Base-by-base conservation (phyloP, 53 echinoderm and acorn worm genomes). In the Echinometra lucunter region DNA sequence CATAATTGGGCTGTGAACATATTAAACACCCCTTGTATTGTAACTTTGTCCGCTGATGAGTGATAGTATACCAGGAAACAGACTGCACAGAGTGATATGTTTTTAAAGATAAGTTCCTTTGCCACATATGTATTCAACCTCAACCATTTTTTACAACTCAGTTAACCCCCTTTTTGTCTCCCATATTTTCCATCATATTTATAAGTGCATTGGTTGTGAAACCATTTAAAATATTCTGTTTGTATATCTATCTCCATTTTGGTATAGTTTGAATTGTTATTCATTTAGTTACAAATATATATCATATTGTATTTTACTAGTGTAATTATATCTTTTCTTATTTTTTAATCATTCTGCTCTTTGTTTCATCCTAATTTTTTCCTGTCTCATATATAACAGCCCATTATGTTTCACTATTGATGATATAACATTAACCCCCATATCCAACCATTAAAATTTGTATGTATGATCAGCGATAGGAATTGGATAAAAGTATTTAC, bases 261-360 rank as follows among this genome's bases (percentile, higher is more conserved):
- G 27, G 47, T 85, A 19, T 82, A 44, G 82, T 82, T 82, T 81
- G 34, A n/a, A 35, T 45, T 85, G 30, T 85, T 85, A 49, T 85
- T 40, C 21, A 82, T 82, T 28, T 28, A 85, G 38, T 78, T 78
- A 40, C 53, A 53, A 53, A 53, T 53, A 11, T 53, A 4, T 53
- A 11, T 9, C 13, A 13, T 53, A 53, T 53, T 70, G 30, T 70
- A 70, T 10, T 70, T 70, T 70, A 1, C 34, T 34, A 32, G 27
- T 32, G 34, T 70, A 8, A 32, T 28, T 72, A 34, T 72, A 70
- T 10, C 34, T 70, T 70, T 0, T 13, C 11, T 70, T 2, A 32
- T 28, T 72, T 72, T 72, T n/a, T n/a, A n/a, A n/a, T n/a, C n/a
- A n/a, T n/a, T n/a, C n/a, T n/a, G n/a, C n/a, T n/a, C n/a, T n/a